Conservation (phyloP, 2,888 invertebrate species). For the Habrosyne pyritoides region DNA sequence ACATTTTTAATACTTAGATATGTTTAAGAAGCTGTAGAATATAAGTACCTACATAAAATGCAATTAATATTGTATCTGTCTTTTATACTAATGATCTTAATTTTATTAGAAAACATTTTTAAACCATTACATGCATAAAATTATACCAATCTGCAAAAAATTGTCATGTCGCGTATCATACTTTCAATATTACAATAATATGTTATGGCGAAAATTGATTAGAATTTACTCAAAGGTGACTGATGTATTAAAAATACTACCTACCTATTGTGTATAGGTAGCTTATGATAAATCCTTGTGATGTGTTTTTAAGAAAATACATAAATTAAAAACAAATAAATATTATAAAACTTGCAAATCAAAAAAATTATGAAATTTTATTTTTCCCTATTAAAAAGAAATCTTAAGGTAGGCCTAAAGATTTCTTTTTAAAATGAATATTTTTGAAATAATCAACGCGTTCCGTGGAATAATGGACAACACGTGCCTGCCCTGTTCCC, state of each 20-base stretch:
- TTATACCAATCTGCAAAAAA: background rate
- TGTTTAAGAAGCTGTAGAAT: constrained; percentile 19
- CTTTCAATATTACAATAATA: background rate
- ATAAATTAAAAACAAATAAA: constrained; percentile 13
- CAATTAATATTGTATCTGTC: background rate
- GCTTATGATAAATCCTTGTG: constrained; percentile 32
- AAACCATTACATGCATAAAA: background rate
- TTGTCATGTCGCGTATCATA: background rate
- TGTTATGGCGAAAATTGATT: constrained; percentile 16
- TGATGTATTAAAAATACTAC: constrained; percentile 12
- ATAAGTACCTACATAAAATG: background rate
- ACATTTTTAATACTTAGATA: constrained; percentile 29
- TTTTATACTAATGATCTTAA: constrained; percentile 2
- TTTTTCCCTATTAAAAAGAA: background rate
- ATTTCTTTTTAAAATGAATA: too few relatives aligned
- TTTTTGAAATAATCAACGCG: too few relatives aligned
- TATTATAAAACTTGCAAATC: constrained; percentile 22
- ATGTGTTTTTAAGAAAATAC: constrained; percentile 35
- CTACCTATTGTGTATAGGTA: constrained; percentile 12
- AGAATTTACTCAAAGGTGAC: constrained; percentile 23
- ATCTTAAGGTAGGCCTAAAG: too few relatives aligned
- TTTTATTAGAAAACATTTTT: background rate
- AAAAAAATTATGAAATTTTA: background rate
- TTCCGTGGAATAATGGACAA: too few relatives aligned
- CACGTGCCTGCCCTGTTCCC: too few relatives aligned